Percentiles rank a stretch among this genome's conserved stretches.
Conservation (phyloP, 2,888 invertebrate species). For the Tetramorium bicarinatum region DNA sequence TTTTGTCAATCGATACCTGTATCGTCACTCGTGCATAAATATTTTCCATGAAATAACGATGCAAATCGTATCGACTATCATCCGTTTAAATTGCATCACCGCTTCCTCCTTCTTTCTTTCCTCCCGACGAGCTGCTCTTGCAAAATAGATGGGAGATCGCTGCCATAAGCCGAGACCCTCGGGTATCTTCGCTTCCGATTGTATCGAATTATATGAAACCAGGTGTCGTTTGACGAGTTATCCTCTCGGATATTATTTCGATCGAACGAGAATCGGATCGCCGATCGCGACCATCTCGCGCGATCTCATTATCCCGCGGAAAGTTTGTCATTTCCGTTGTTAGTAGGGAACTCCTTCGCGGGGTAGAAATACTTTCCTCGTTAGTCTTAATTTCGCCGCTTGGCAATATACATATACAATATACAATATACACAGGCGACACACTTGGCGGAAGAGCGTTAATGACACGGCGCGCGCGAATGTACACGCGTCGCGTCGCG, state of each 20-base stretch:
- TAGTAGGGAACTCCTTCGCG: conserved; percentile 31
- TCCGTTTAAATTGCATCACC: conserved; percentile 15
- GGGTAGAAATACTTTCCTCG: conserved; percentile 74
- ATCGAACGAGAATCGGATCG: conserved; percentile 20
- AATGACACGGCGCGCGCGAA: conserved; percentile 75
- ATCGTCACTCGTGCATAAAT: neutral
- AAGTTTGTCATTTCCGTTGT: conserved; percentile 12
- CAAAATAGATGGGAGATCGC: conserved; percentile 24
- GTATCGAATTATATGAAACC: conserved; percentile 44
- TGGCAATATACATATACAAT: conserved; percentile 64
- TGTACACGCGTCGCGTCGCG: conserved; percentile 48
- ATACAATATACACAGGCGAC: conserved; percentile 43
- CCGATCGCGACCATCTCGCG: conserved; percentile 46
- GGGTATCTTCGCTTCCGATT: conserved; percentile 17
- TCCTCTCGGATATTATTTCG: conserved; percentile 29
- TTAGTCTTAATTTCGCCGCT: conserved; percentile 75
- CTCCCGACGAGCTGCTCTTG: conserved; percentile 1
- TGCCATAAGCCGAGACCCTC: conserved; percentile 1
- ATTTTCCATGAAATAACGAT: neutral
- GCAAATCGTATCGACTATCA: neutral
- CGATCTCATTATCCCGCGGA: conserved; percentile 67
- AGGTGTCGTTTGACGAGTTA: conserved; percentile 36
- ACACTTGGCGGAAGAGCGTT: conserved; percentile 70
- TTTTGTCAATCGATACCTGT: neutral
- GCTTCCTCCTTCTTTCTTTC: neutral